Percentiles rank a stretch among this genome's conserved stretches.
Conservation (phyloP, 2,888 invertebrate species). For the Busseola fusca region DNA sequence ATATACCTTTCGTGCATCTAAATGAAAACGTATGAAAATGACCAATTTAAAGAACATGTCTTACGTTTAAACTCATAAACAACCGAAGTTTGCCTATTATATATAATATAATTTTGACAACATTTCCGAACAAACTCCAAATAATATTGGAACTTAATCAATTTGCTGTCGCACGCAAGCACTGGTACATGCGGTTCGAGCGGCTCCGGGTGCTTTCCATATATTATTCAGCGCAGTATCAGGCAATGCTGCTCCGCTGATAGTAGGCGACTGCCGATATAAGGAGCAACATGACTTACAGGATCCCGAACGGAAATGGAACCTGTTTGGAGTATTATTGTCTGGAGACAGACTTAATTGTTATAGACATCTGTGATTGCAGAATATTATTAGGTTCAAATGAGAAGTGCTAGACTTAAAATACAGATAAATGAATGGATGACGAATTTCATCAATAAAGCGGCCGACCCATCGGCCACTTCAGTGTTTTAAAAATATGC, state of each 20-base stretch:
- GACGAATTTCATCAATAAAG: conserved; percentile 8
- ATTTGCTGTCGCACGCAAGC: conserved; percentile 57
- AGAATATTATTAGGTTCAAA: background rate
- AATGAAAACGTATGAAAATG: conserved; percentile 2
- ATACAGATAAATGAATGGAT: conserved; percentile 1
- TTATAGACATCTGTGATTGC: background rate
- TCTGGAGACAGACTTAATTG: background rate
- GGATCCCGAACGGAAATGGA: conserved; percentile 13
- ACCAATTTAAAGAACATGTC: conserved; percentile 1
- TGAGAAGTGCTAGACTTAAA: background rate
- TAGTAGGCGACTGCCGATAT: conserved; percentile 38
- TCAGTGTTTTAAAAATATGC: conserved; percentile 28
- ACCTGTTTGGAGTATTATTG: background rate
- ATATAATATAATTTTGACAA: conserved; percentile 32
- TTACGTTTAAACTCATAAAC: conserved; percentile 8
- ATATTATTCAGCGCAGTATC: conserved; percentile 52
- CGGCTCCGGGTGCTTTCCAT: conserved; percentile 43
- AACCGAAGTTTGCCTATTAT: conserved; percentile 14
- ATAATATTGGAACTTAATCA: conserved; percentile 55
- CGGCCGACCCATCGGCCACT: background rate
- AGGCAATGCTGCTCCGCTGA: conserved; percentile 25
- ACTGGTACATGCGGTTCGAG: conserved; percentile 24
- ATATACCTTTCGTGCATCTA: background rate
- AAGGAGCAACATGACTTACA: conserved; percentile 39
- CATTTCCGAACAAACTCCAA: conserved; percentile 35